Evolutionary conservation across 1,140 invertebrate species (phyloP).

Genomic region (Bombus picipes): DNA sequence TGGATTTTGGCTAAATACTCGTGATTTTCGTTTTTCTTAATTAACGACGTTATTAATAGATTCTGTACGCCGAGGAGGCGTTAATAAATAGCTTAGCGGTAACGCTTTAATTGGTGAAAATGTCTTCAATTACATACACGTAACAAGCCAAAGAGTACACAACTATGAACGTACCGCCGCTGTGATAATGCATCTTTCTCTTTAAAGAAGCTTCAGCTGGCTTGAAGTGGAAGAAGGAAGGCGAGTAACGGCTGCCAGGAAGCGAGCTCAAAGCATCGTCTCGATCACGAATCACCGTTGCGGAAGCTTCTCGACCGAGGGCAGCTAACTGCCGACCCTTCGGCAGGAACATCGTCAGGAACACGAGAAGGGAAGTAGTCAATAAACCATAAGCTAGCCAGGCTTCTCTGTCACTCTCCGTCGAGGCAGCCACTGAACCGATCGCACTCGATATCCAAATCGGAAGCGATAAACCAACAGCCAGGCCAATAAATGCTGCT

Average conservation of each 20-base stretch:
- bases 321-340: conserved; percentile 95
- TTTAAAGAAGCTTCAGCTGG: conserved; percentile 89
- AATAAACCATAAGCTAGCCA: conserved; percentile 94
- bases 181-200: conserved; percentile 82
- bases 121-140: background rate
- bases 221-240: conserved; percentile 95
- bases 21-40: too few relatives aligned
- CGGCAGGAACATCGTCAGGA: conserved; percentile 96
- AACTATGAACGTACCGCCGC: conserved; percentile 66
- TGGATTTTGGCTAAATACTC: too few relatives aligned
- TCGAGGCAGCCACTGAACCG: conserved; percentile 85
- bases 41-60: too few relatives aligned
- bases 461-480: conserved; percentile 91
- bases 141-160: background rate
- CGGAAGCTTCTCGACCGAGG: conserved; percentile 88
- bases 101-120: background rate
- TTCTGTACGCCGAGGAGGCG: too few relatives aligned
- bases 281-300: conserved; percentile 79
- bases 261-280: conserved; percentile 87
- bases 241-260: conserved; percentile 92
- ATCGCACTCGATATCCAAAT: conserved; percentile 92
- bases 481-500: conserved; percentile 93
- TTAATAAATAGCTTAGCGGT: too few relatives aligned
- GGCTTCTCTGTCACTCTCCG: conserved; percentile 91
- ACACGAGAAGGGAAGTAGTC: conserved; percentile 91